Base-by-base conservation (phyloP, 2,113 vertebrate genomes). In the Egretta garzetta region DNA sequence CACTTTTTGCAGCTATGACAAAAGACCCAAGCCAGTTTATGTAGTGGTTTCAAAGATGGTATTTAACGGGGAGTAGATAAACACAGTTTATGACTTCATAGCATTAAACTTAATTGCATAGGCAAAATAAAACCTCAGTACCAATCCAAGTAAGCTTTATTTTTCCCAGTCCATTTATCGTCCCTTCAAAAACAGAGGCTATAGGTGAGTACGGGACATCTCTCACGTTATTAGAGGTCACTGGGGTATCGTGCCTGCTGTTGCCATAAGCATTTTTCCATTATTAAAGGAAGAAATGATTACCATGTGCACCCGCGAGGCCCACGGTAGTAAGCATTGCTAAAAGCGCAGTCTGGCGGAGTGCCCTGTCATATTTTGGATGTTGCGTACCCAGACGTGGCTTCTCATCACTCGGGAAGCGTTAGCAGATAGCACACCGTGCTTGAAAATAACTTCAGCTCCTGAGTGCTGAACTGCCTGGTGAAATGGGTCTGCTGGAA, bases 371-470 rank as follows among this genome's bases (percentile, higher is more conserved):
- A 1, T 16, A 16, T 90, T 39, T 33, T 9, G 81, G 77, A 8
- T n/a, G 39, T 9, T 30, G 32, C 14, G 33, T 21, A 16, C 37
- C 64, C 35, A 13, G 49, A 22, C 0, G 2, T 33, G 58, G 53
- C 43, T 75, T 30, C 6, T 18, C 26, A 4, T 10, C 8, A 1
- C 63, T 58, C 0, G 1, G 39, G 75, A 71, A 53, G 41, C 1
- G 39, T 28, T 22, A 39, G 82, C 7, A 59, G 82, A 8, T 3
- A 19, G 37, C 35, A 52, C 28, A 6, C 4, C 1, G 6, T 14
- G 26, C 22, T 76, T 3, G 30, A 32, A 30, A 71, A 24, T 21
- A 17, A 35, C 14, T 26, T 30, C 0, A 4, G 1, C 37, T 50
- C 33, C 32, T 15, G 11, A 41, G 53, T 1, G 2, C 43, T 76